Evolutionary conservation across 1,140 invertebrate genomes (phyloP), one percentile per base, ranked within the genome.

Genomic region (Zaprionus vittiger): DNA sequence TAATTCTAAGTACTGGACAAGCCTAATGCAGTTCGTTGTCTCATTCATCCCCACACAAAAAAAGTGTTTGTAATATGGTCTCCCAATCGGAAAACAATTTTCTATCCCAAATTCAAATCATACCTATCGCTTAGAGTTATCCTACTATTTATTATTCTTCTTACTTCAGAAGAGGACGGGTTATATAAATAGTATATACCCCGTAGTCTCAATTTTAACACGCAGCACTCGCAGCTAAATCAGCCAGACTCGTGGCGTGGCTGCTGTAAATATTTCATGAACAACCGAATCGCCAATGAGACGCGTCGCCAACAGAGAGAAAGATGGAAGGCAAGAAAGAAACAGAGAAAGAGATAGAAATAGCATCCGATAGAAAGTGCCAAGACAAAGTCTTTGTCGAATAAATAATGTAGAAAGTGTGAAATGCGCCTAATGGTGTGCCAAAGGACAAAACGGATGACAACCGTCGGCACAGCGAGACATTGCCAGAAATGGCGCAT

Each of bases 351-450:
- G 61, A 49, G 47, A 26, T 52, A 34, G 47, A 64, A 24, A 54
- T 34, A 79, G 5, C 37, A 15, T 15, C 3, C 37, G n/a, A 17
- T 47, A 47, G n/a, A 47, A 47, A 47, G 65, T 71, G 66, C 67
- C 77, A 64, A 71, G 56, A 62, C 64, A 79, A 74, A 77, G 72
- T 74, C 79, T 59, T 77, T 72, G 76, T 52, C 74, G 79, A 73
- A 90, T 90, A 90, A 90, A 90, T 90, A 90, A 90, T 90, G 81
- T 89, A 91, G 80, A 82, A 82, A 90, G 85, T 90, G 86, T 85
- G 85, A 85, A 90, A 90, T 78, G 85, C 86, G 85, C 85, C 85
- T 90, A 90, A 90, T 90, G 85, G 85, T 68, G 82, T 90, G 82
- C 77, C 82, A 80, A 77, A 80, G 82, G 56, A 68, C 73, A 49